A percentile compares a stretch with the other conserved stretches of the same genome.
Conservation (phyloP, 2,797 vertebrate species). For the Sebastolobus alascanus region DNA sequence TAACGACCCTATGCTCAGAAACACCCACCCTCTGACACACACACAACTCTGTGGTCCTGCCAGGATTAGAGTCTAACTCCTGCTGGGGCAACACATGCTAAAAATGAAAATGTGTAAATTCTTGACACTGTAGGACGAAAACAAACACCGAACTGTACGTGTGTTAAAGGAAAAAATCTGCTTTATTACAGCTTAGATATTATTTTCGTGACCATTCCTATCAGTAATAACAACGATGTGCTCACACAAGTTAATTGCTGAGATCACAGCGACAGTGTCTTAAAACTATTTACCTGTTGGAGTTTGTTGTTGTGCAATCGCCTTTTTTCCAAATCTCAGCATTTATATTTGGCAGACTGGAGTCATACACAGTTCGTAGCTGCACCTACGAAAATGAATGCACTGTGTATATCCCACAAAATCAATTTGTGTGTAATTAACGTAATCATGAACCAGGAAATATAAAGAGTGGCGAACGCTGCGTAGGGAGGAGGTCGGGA, state of each 20-base stretch:
- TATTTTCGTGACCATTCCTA: background rate
- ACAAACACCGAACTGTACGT: constrained; percentile 5
- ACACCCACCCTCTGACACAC: constrained; percentile 7
- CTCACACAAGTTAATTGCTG: background rate
- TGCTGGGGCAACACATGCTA: constrained; percentile 37
- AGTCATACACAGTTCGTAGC: too few species aligned
- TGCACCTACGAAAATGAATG: too few species aligned
- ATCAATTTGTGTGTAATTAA: too few species aligned
- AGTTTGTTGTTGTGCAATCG: background rate
- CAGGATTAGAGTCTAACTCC: constrained; percentile 24
- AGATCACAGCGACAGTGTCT: background rate
- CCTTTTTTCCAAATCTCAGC: background rate
- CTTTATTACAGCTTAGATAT: background rate
- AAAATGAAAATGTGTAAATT: constrained; percentile 20
- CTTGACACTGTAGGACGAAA: background rate
- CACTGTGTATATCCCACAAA: too few species aligned
- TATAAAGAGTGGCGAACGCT: too few species aligned
- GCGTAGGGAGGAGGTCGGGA: too few species aligned
- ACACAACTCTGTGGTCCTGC: constrained; percentile 21
- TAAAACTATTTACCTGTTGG: background rate
- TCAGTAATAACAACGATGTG: background rate
- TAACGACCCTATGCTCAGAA: constrained; percentile 39
- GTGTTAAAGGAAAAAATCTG: background rate
- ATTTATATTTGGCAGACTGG: background rate
- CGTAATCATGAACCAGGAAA: too few species aligned